These are phyloP conservation scores for Borostomias antarcticus DNA, from an alignment of 2,797 vertebrate species.

Conservation along the genomic window DNA sequence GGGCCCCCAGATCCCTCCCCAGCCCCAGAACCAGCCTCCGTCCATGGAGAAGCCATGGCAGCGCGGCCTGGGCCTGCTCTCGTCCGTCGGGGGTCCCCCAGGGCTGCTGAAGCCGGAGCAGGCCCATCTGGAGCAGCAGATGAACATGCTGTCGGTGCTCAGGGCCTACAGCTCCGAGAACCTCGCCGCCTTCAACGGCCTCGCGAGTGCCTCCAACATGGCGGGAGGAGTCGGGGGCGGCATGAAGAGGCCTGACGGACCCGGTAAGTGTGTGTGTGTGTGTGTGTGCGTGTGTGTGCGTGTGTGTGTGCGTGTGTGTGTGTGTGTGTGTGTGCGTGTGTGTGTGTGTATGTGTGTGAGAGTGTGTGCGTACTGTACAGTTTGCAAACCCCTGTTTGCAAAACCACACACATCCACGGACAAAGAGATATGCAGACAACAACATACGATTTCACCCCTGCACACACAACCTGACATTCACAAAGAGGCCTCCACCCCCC, in stretches of 20 bases:
- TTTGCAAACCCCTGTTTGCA: background rate
- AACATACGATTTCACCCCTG: slow-evolving; percentile 24
- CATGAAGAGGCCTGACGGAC: slow-evolving; percentile 96
- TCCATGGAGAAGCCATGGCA: slow-evolving; percentile 88
- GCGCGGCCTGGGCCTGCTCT: slow-evolving; percentile 81
- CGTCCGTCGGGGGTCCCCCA: slow-evolving; percentile 79
- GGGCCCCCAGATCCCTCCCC: slow-evolving; percentile 72
- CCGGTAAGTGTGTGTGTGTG: slow-evolving; percentile 86
- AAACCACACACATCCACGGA: background rate
- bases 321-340: background rate
- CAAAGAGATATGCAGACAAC: slow-evolving; percentile 10
- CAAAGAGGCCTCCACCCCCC: too few species aligned
- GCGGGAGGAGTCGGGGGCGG: slow-evolving; percentile 72
- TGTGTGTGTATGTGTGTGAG: background rate
- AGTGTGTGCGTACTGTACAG: background rate
- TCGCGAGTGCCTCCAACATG: slow-evolving; percentile 83
- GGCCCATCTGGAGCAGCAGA: slow-evolving; percentile 90
- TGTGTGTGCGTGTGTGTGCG: background rate
- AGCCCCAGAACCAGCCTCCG: slow-evolving; percentile 83
- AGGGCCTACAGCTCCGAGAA: slow-evolving; percentile 95
- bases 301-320: background rate
- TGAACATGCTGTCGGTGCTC: slow-evolving; percentile 95
- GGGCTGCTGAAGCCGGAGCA: slow-evolving; percentile 89
- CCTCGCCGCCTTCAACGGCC: slow-evolving; percentile 92
- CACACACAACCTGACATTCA: slow-evolving; percentile 33